phyloP scores from a whole-genome alignment of 2,797 vertebrate species.

The Columba guinea region DNA sequence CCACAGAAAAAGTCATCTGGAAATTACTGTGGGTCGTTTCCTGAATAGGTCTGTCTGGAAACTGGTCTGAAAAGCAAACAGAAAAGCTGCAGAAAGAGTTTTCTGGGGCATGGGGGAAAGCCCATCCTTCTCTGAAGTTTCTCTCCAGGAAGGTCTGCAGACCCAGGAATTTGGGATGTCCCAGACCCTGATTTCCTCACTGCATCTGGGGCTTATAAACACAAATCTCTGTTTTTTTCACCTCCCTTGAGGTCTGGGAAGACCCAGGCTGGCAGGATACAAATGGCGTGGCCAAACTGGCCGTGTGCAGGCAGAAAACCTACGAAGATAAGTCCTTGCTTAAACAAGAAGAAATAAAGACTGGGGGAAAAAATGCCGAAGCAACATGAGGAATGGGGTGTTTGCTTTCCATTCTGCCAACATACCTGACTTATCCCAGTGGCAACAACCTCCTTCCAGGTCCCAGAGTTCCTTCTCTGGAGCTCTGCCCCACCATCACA shows the following conservation, averaged over 20 bases:
- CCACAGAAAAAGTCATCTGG: neutral
- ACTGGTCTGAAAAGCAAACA: neutral
- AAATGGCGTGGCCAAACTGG: neutral
- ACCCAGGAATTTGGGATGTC: neutral
- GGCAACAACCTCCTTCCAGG: neutral
- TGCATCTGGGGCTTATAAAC: neutral
- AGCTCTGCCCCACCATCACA: neutral
- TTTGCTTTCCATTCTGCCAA: neutral
- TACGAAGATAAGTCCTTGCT: neutral
- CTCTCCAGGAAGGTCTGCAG: neutral
- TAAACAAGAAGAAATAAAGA: neutral
- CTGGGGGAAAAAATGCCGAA: rapidly evolving
- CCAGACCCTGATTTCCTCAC: neutral
- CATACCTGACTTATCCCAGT: neutral
- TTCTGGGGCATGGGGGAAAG: neutral
- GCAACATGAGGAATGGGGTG: neutral
- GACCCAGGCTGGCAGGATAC: neutral
- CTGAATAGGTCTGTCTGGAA: neutral
- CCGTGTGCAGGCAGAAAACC: rapidly evolving
- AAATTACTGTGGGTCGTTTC: neutral
- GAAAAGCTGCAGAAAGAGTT: neutral
- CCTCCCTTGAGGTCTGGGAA: neutral
- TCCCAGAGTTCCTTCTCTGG: neutral
- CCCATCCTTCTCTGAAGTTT: neutral
- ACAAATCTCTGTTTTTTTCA: neutral